Percentiles rank a stretch among this genome's conserved stretches.
Conservation (phyloP, 64 coral and sea anemone species). For the Dendrophyllia cribrosa region DNA sequence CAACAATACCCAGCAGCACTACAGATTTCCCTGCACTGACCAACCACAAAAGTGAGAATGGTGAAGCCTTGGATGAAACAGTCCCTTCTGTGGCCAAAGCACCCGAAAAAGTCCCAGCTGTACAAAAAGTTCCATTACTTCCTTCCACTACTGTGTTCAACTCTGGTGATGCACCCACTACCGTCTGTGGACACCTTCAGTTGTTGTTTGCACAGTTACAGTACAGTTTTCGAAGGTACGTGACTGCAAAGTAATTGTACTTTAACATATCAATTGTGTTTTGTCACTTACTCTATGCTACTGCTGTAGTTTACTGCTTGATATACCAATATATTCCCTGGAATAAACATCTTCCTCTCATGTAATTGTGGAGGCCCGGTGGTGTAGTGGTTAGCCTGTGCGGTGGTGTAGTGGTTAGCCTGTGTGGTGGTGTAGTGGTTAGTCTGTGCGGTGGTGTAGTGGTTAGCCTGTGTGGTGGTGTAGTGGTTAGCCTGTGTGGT, state of each 20-base stretch:
- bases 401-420: too few species aligned
- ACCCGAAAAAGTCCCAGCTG: not conserved
- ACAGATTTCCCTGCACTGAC: not conserved
- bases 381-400: too few species aligned
- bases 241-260: not conserved
- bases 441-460: too few species aligned
- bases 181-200: conserved; percentile 93
- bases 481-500: too few species aligned
- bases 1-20: not conserved
- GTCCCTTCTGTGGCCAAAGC: not conserved
- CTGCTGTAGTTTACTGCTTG: too few species aligned
- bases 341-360: too few species aligned
- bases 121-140: conserved; percentile 34
- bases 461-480: too few species aligned
- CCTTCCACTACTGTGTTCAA: conserved; percentile 45
- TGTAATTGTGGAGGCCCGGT: too few species aligned
- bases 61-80: not conserved
- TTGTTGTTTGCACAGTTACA: conserved; percentile 95
- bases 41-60: not conserved
- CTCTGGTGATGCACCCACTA: conserved; percentile 63
- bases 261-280: too few species aligned
- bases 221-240: conserved; percentile 87
- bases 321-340: too few species aligned
- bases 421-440: too few species aligned
- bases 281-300: not conserved